Conservation (phyloP, 2,797 vertebrate genomes). For the Lerista edwardsae region DNA sequence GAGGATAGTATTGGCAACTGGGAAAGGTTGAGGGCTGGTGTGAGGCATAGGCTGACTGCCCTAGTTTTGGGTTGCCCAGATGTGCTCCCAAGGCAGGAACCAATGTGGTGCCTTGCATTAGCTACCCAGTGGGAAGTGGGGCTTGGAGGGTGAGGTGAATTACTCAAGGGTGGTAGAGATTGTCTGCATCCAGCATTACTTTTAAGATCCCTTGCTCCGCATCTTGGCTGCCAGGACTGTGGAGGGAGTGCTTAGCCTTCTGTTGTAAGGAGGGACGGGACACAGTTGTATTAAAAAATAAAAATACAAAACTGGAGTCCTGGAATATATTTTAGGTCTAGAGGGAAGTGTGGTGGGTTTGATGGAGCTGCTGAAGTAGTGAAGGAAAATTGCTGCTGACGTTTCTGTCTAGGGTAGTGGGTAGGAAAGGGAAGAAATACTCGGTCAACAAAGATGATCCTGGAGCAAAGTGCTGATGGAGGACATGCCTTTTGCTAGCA, state of each 20-base stretch:
- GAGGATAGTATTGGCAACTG: neutral
- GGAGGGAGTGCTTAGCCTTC: conserved; percentile 29
- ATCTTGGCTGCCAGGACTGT: neutral
- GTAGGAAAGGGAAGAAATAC: neutral
- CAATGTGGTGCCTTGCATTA: neutral
- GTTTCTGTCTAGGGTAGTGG: neutral
- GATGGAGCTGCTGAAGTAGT: conserved; percentile 54
- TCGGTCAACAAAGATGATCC: neutral
- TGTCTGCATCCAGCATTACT: neutral
- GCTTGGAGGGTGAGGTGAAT: neutral
- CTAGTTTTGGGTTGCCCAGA: neutral
- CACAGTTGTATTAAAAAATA: neutral
- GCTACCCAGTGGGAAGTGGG: neutral
- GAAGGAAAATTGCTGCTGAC: conserved; percentile 13
- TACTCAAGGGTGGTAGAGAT: neutral
- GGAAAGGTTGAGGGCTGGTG: neutral
- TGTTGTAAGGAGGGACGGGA: conserved; percentile 62
- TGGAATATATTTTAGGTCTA: neutral
- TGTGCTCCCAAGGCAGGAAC: neutral
- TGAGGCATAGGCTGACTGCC: neutral
- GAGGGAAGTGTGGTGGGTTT: neutral
- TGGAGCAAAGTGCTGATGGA: neutral
- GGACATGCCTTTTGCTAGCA: neutral
- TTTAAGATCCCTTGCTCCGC: neutral
- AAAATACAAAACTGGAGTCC: neutral